Evolutionary conservation across 1,140 invertebrate genomes (phyloP).

Genomic region (Cepaea nemoralis): DNA sequence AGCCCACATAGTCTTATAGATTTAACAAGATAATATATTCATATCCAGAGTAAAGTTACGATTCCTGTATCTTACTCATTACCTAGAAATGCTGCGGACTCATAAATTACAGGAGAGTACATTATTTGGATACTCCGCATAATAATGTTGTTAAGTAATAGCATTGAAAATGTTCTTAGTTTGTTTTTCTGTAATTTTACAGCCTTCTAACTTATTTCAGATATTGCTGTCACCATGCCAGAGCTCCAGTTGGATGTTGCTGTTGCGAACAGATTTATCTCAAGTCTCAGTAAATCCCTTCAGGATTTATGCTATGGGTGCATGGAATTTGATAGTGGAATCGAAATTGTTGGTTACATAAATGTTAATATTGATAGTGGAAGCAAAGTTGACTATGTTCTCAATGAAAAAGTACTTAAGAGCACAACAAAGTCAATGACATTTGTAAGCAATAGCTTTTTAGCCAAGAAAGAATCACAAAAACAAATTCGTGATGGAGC

Average conservation of each 20-base stretch:
- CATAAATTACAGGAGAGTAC: too few relatives aligned
- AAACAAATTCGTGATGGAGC: slow-evolving; percentile 7
- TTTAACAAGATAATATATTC: too few relatives aligned
- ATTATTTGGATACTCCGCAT: too few relatives aligned
- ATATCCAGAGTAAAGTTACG: too few relatives aligned
- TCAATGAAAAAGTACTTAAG: slow-evolving; percentile 48
- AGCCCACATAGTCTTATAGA: too few relatives aligned
- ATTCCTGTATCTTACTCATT: too few relatives aligned
- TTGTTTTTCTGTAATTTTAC: too few relatives aligned
- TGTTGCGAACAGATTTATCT: slow-evolving; percentile 42
- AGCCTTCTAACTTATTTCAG: not conserved
- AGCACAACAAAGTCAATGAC: slow-evolving; percentile 44
- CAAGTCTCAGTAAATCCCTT: slow-evolving; percentile 44
- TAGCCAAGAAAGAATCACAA: slow-evolving; percentile 38
- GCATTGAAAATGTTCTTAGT: too few relatives aligned
- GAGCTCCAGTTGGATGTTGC: slow-evolving; percentile 36
- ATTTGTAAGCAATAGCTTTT: slow-evolving; percentile 49
- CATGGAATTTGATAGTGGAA: slow-evolving; percentile 45
- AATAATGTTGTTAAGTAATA: too few relatives aligned
- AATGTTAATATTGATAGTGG: slow-evolving; percentile 47
- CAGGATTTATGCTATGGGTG: slow-evolving; percentile 47
- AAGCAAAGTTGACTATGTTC: slow-evolving; percentile 45
- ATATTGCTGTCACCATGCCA: slow-evolving; percentile 17
- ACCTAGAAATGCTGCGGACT: too few relatives aligned
- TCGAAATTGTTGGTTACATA: slow-evolving; percentile 48